A percentile compares a stretch with the other conserved stretches of the same genome.
Conservation (phyloP, 2,797 vertebrate genomes). For the Nyctibius grandis region DNA sequence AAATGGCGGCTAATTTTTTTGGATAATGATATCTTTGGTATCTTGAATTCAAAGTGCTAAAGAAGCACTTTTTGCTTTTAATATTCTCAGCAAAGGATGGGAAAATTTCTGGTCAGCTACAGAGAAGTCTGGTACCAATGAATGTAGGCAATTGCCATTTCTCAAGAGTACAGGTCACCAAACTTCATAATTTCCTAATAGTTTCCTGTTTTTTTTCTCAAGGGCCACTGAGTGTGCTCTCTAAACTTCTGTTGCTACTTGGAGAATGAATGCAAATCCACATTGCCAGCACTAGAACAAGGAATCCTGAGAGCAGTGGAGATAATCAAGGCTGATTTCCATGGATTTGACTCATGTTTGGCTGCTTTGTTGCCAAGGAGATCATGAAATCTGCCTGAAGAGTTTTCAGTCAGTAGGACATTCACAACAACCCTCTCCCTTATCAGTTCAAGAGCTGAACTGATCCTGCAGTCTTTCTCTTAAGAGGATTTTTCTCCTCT, state of each 20-base stretch:
- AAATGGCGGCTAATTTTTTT: not conserved
- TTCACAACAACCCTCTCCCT: not conserved
- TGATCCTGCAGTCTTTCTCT: not conserved
- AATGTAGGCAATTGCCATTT: not conserved
- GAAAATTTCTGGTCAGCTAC: not conserved
- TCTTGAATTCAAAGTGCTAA: not conserved
- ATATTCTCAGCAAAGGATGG: not conserved
- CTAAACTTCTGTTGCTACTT: not conserved
- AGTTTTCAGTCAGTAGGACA: not conserved
- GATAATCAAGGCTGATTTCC: not conserved
- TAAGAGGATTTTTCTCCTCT: not conserved
- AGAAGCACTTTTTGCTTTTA: not conserved
- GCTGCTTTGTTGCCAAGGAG: not conserved
- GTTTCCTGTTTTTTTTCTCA: not conserved
- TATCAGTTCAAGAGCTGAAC: not conserved
- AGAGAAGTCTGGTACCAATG: not conserved
- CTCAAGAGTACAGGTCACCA: not conserved
- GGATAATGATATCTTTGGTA: not conserved
- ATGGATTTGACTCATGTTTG: not conserved
- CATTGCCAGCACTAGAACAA: not conserved
- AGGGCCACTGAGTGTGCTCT: not conserved
- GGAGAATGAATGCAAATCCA: not conserved
- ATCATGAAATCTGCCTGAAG: not conserved
- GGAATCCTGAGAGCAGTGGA: not conserved
- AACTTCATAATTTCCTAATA: not conserved